Evolutionary conservation across 2,888 invertebrate genomes (phyloP), one percentile per base, ranked within the genome.

Genomic region (Invenusta paracnida): DNA sequence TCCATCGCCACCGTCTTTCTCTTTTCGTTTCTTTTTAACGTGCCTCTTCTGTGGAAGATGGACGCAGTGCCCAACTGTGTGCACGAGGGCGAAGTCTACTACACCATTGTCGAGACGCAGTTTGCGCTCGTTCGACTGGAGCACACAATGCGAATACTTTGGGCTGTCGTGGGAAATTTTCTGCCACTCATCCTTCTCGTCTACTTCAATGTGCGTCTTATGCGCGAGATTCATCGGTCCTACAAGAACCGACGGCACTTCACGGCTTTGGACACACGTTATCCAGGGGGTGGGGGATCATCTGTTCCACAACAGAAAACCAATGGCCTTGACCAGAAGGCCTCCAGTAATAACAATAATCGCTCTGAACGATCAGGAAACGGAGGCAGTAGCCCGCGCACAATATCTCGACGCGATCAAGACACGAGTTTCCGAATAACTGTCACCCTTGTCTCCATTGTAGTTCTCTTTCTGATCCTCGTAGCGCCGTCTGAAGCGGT

Each of bases 391-490:
- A 29, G 30, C 11, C 17, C 30, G 2, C 1, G 29, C n/a, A 30
- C 82, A 23, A 30, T 82, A 28, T 82, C 28, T n/a, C 13, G 82
- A 82, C 29, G 29, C 2, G 29, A 29, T 28, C 82, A 82, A 23
- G 1, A 82, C 25, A 30, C 30, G 13, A 30, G 29, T 1, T 29
- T 82, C 29, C 29, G 82, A 29, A 30, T 89, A 29, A 89, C 89
- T 13, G 86, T 89, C n/a, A 89, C 89, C 0, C 86, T 89, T 17
- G 85, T 89, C 13, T 86, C 88, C 30, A 89, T 89, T 28, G 88
- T 89, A 5, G 87, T 88, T 82, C 88, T 89, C 87, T 89, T 89
- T 82, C 87, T 89, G 30, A 84, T 89, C 11, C 87, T 89, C 11
- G 89, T 89, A 0, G 88, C 89, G 0, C 89, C 89, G 0, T 88